phyloP scores from a whole-genome alignment of 2,888 invertebrate species.

The Phyllotreta striolata region DNA sequence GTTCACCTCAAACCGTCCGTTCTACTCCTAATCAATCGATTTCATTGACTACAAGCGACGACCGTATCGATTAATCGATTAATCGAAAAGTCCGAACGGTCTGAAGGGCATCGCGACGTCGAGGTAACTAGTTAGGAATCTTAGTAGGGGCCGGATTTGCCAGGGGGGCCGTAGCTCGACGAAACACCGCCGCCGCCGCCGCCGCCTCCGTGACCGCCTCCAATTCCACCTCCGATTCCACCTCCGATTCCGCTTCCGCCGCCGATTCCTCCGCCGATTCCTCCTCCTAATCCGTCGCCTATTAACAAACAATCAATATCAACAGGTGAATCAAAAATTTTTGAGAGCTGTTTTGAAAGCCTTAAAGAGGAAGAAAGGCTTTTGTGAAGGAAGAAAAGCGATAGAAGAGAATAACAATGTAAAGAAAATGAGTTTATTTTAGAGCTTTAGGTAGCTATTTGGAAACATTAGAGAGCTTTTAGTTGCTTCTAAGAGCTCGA shows the following conservation, averaged over 20 bases:
- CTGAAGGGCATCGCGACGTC: not conserved
- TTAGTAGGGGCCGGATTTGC: conserved; percentile 62
- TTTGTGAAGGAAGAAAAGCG: no score
- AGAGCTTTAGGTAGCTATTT: no score
- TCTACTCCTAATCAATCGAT: conserved; percentile 1
- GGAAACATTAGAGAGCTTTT: no score
- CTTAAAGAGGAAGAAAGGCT: no score
- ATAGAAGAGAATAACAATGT: no score
- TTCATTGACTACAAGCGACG: not conserved
- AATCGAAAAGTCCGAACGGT: no score
- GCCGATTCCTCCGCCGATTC: conserved; percentile 55
- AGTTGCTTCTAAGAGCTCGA: no score
- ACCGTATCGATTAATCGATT: no score
- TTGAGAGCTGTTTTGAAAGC: no score
- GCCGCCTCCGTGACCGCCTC: conserved; percentile 52
- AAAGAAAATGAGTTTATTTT: no score
- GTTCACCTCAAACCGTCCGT: conserved; percentile 8
- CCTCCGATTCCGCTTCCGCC: conserved; percentile 53
- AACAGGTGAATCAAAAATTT: no score
- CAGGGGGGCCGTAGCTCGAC: conserved; percentile 60
- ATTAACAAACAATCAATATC: no score
- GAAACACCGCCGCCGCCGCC: conserved; percentile 56
- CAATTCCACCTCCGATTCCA: conserved; percentile 43
- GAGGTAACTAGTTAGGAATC: conserved; percentile 41
- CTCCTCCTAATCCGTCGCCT: conserved; percentile 61